phyloP scores from a whole-genome alignment of 2,113 vertebrate species.

The Echinops telfairi region DNA sequence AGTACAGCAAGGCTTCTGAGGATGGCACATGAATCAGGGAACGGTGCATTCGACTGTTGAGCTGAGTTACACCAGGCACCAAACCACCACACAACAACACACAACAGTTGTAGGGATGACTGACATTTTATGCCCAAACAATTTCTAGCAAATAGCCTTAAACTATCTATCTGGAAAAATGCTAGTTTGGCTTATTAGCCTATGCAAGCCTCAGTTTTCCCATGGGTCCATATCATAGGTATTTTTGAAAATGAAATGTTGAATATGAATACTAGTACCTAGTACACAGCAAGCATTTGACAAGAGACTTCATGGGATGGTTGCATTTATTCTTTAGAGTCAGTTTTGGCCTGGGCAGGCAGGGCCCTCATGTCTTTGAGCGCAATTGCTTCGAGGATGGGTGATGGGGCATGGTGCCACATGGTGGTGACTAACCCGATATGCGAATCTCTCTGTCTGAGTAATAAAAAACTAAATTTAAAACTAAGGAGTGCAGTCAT shows the following conservation, averaged over 20 bases:
- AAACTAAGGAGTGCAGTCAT: conserved; percentile 15
- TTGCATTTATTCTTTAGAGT: not conserved
- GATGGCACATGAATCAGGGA: too few relatives aligned
- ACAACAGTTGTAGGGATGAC: not conserved
- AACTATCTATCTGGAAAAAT: not conserved
- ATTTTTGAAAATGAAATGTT: conserved; percentile 17
- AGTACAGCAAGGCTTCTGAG: too few relatives aligned
- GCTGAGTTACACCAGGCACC: too few relatives aligned
- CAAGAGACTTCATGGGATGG: not conserved
- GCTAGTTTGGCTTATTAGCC: not conserved
- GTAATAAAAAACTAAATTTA: conserved; percentile 36
- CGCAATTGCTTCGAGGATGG: not conserved
- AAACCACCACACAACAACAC: not conserved
- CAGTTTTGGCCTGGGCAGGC: not conserved
- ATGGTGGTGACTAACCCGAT: not conserved
- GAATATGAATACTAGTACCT: not conserved
- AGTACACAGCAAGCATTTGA: not conserved
- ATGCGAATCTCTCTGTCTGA: not conserved
- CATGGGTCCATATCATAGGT: not conserved
- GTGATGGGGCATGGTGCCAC: not conserved
- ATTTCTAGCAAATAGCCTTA: not conserved
- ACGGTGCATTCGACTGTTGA: too few relatives aligned
- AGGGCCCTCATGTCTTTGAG: not conserved
- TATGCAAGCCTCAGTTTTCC: not conserved
- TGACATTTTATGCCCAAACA: not conserved